These are phyloP conservation scores for Erynnis tages DNA, from an alignment of 2,888 invertebrate genomes.

Conservation along the genomic window DNA sequence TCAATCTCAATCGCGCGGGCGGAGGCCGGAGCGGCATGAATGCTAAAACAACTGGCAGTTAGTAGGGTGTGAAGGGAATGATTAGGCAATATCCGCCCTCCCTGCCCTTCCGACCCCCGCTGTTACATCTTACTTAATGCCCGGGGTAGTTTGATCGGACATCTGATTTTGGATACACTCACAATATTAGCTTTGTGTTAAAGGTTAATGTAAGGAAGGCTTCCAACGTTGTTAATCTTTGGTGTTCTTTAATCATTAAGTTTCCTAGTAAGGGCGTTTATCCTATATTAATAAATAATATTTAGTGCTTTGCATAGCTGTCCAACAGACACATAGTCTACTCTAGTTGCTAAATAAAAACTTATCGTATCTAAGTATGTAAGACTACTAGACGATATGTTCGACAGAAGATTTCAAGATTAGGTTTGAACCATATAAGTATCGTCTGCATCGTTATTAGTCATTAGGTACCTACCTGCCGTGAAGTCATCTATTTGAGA, in stretches of 20 bases:
- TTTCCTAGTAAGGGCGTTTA: background rate
- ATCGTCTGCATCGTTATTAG: no score
- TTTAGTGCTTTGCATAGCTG: no score
- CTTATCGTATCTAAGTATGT: no score
- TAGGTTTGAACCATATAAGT: no score
- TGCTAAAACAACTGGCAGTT: conserved; percentile 78
- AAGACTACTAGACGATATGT: no score
- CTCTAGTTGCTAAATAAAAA: no score
- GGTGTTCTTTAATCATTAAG: no score
- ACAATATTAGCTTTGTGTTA: conserved; percentile 53
- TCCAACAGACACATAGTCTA: no score
- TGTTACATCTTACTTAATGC: conserved; percentile 75
- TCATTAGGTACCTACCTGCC: no score
- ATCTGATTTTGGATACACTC: conserved; percentile 58
- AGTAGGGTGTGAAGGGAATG: conserved; percentile 77
- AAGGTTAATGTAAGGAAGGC: conserved; percentile 1
- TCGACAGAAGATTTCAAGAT: no score
- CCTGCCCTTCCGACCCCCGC: conserved; percentile 62
- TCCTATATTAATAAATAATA: no score
- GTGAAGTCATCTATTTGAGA: no score
- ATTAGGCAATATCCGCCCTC: conserved; percentile 79
- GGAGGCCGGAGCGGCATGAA: conserved; percentile 66
- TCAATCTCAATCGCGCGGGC: conserved; percentile 52
- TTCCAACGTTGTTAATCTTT: background rate
- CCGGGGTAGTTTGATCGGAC: conserved; percentile 63